Evolutionary conservation across 2,888 invertebrate genomes (phyloP), one percentile per base, ranked within the genome.

Genomic region (Aplocera efformata): DNA sequence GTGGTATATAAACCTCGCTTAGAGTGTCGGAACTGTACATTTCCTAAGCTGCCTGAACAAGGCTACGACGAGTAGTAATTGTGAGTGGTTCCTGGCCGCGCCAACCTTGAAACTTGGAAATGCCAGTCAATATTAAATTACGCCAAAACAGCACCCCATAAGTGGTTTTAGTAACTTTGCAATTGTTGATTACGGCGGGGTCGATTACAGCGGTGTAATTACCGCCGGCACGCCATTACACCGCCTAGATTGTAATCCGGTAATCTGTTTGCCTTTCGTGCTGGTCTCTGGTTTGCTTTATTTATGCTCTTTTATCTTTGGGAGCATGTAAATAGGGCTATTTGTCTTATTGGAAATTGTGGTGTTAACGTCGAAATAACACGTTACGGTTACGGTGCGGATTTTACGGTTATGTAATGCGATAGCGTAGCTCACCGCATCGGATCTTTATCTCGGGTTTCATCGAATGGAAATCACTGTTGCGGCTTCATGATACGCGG

Each of bases 151-250:
- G 61, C 62, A 63, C 57, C 60, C 64, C 50, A 56, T 56, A 70
- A 65, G 71, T 64, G 67, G 60, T 61, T 64, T 63, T 53, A 53
- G 62, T 64, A 60, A 72, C 61, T 72, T 72, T 62, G 62, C 67
- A 62, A 66, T 72, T 66, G 70, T 66, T 69, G 63, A 61, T 67
- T 58, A 60, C 56, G 50, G 54, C 50, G 41, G 58, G 51, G 54
- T 67, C 63, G 56, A 64, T 65, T 65, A 63, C 61, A 44, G 46
- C 23, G 32, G 40, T 40, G 48, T 53, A 56, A 58, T 56, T 56
- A 48, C 52, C 46, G 28, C 28, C 48, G 41, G 46, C 50, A 53
- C 58, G 49, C 53, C 48, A 55, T 51, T 50, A 50, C 33, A 47
- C 43, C 42, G 44, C 42, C 35, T 49, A 50, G 60, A 58, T 61